Base-by-base conservation (phyloP, 2,888 invertebrate species). In the Hydriomena furcata region DNA sequence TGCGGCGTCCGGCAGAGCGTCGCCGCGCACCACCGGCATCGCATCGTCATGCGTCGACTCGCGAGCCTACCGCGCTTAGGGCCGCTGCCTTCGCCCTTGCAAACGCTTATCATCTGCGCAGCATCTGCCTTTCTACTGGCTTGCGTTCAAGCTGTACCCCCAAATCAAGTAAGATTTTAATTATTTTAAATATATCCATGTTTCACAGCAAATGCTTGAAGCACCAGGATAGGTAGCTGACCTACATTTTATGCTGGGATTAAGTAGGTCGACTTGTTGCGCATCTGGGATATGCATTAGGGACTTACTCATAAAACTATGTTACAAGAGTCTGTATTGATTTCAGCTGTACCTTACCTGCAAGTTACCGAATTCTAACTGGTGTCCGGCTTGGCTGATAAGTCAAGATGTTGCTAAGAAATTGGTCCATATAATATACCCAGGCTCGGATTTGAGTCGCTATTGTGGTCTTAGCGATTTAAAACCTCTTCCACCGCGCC, bases 1-100 rank as follows among this genome's bases (percentile, higher is more conserved):
- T 30, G 61, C 52, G 63, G 44, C 58, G 61, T 42, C 61, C 71
- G 73, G 66, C 83, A 82, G 81, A 84, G 71, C 68, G 68, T 67
- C 68, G 64, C 63, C 71, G 76, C 75, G 68, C 73, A 72, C 73
- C 79, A 76, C 63, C 68, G 13, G 21, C 38, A 30, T 7, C 47
- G 65, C 70, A 76, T 64, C 76, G 84, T 71, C 79, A 86, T 88
- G 88, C 76, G 73, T 72, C 75, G 58, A 64, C 57, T 56, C 63
- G 68, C 72, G 66, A 67, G 59, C 52, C 60, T 12, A 27, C 2
- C 17, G 36, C 13, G 53, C 49, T 52, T 53, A 51, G 55, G 54
- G 59, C 52, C 48, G 52, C 61, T 59, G 65, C 64, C 52, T 54
- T 44, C 48, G 32, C 35, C 55, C 41, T 44, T 49, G 34, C 40